Evolutionary conservation across 2,888 invertebrate genomes (phyloP).

Genomic region (Scotopteryx bipunctaria): DNA sequence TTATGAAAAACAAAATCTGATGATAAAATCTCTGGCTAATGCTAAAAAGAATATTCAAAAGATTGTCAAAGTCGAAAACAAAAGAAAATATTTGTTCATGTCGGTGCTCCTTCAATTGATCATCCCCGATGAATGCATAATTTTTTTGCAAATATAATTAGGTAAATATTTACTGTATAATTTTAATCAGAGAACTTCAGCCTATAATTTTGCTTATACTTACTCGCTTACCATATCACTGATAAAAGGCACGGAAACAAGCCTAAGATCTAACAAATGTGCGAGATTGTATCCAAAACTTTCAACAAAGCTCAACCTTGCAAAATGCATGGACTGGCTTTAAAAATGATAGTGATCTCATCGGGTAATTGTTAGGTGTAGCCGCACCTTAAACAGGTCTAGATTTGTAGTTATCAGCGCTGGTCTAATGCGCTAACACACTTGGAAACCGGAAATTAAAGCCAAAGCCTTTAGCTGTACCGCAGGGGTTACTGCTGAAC

Average conservation of each 20-base stretch:
- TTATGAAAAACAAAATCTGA: too few species aligned
- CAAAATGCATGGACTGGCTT: constrained; percentile 18
- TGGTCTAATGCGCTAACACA: constrained; percentile 54
- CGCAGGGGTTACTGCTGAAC: constrained; percentile 9
- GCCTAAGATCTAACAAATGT: constrained; percentile 15
- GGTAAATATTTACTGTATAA: too few species aligned
- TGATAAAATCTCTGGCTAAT: too few species aligned
- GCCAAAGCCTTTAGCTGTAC: constrained; percentile 40
- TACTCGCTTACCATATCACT: constrained; percentile 5
- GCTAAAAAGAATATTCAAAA: too few species aligned
- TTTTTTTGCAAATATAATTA: too few species aligned
- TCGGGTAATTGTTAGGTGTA: constrained; percentile 35
- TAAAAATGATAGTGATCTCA: constrained; percentile 30
- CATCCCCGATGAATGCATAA: too few species aligned
- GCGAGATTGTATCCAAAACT: constrained; percentile 24
- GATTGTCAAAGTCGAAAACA: too few species aligned
- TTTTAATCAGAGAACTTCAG: too few species aligned
- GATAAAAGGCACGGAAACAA: constrained; percentile 11
- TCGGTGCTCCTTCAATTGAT: too few species aligned
- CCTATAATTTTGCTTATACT: background rate
- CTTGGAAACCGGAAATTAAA: constrained; percentile 53
- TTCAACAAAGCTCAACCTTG: constrained; percentile 13
- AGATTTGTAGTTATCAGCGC: constrained; percentile 42
- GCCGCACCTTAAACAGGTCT: constrained; percentile 44
- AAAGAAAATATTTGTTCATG: too few species aligned